These are phyloP conservation scores for Piprites chloris DNA, from an alignment of 2,113 vertebrate genomes.

Conservation along the genomic window DNA sequence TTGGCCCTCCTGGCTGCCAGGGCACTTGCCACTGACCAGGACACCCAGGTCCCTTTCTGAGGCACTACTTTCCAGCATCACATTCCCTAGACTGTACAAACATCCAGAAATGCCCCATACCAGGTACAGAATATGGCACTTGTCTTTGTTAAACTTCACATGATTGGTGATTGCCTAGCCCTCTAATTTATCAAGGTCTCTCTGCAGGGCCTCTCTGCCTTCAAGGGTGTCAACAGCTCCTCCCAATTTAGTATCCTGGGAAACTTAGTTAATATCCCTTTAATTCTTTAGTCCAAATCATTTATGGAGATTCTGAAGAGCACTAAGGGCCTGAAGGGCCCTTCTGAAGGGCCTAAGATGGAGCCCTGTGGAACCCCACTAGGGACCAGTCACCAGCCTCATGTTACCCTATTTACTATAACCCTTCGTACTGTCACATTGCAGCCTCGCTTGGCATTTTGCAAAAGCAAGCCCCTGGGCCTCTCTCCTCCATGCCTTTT, in stretches of 20 bases:
- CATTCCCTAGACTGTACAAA: background rate
- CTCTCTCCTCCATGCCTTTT: background rate
- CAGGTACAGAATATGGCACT: background rate
- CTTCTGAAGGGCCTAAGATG: background rate
- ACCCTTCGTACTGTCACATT: fast-evolving
- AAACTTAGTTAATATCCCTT: background rate
- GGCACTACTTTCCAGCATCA: background rate
- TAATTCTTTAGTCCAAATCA: fast-evolving
- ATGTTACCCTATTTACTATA: background rate
- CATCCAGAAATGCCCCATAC: background rate
- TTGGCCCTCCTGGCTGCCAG: background rate
- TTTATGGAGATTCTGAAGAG: background rate
- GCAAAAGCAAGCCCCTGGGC: background rate
- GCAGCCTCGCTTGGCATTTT: background rate
- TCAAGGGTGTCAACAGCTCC: background rate
- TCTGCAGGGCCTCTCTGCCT: background rate
- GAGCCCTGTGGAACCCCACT: background rate
- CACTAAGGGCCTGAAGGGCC: no score
- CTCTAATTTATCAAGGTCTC: background rate
- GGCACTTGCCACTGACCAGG: background rate
- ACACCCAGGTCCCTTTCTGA: fast-evolving
- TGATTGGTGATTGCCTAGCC: background rate
- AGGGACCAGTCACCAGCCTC: no score
- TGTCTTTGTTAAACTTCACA: background rate
- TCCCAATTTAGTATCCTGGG: background rate